These are phyloP conservation scores for Gnathonemus longibarbis DNA, from an alignment of 2,113 vertebrate genomes.

Conservation along the genomic window DNA sequence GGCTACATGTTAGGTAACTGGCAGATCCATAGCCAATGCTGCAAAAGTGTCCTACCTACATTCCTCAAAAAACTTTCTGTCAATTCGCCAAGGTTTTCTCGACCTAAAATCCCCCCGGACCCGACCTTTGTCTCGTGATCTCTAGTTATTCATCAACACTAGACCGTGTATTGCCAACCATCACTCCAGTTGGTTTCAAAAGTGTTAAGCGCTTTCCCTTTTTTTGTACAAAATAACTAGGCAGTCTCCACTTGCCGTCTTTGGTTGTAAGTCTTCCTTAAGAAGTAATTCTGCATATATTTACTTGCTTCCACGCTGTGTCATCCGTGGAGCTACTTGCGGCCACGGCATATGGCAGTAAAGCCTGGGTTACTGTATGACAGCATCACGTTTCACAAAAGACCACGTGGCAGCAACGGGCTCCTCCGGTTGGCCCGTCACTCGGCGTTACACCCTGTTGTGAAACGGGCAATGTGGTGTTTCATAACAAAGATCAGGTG, in stretches of 20 bases:
- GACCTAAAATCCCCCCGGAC: neutral
- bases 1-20: neutral
- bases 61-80: neutral
- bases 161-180: neutral
- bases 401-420: constrained; percentile 49
- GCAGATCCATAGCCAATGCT: neutral
- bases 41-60: neutral
- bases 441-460: constrained; percentile 51
- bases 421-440: constrained; percentile 48
- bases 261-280: neutral
- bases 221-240: constrained; percentile 19
- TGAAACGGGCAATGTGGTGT: constrained; percentile 55
- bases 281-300: neutral
- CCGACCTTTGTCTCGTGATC: neutral
- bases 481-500: constrained; percentile 53
- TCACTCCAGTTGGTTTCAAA: constrained; percentile 20
- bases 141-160: neutral
- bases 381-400: constrained; percentile 63
- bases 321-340: neutral
- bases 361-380: constrained; percentile 19
- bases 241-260: constrained; percentile 9
- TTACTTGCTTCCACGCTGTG: neutral
- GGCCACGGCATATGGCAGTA: neutral
- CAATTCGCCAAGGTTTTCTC: neutral
- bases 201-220: constrained; percentile 25